phyloP scores from a whole-genome alignment of 2,113 vertebrate species.

The Etheostoma spectabile region DNA sequence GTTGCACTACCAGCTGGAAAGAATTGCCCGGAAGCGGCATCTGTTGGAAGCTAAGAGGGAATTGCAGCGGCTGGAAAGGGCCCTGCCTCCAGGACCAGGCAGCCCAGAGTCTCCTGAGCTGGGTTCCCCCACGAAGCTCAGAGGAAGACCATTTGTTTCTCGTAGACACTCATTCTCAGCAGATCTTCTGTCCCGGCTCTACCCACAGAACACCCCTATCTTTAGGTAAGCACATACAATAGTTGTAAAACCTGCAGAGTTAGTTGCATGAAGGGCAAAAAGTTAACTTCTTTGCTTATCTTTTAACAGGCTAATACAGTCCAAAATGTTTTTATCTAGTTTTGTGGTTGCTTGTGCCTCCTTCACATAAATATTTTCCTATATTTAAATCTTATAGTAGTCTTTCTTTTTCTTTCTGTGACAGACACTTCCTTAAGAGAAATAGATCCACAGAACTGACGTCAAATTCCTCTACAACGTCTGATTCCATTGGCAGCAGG shows the following conservation, averaged over 20 bases:
- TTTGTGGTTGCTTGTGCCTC: background rate
- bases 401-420: background rate
- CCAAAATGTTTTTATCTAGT: background rate
- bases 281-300: background rate
- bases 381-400: background rate
- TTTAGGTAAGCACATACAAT: slow-evolving; percentile 76
- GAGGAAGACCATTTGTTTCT: slow-evolving; percentile 42
- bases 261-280: background rate
- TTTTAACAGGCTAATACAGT: background rate
- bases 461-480: slow-evolving; percentile 69
- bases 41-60: slow-evolving; percentile 89
- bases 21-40: slow-evolving; percentile 89
- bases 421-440: slow-evolving; percentile 85
- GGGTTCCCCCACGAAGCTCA: slow-evolving; percentile 47
- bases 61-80: slow-evolving; percentile 86
- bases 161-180: slow-evolving; percentile 82
- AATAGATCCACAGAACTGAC: slow-evolving; percentile 80
- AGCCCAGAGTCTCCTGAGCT: slow-evolving; percentile 55
- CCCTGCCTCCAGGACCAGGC: slow-evolving; percentile 73
- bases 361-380: background rate
- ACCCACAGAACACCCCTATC: slow-evolving; percentile 81
- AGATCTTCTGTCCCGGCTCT: slow-evolving; percentile 83
- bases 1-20: slow-evolving; percentile 89
- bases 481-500: slow-evolving; percentile 58
- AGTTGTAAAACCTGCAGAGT: background rate